phyloP scores from a whole-genome alignment of 2,888 invertebrate species.

The Pyrrhia umbra region DNA sequence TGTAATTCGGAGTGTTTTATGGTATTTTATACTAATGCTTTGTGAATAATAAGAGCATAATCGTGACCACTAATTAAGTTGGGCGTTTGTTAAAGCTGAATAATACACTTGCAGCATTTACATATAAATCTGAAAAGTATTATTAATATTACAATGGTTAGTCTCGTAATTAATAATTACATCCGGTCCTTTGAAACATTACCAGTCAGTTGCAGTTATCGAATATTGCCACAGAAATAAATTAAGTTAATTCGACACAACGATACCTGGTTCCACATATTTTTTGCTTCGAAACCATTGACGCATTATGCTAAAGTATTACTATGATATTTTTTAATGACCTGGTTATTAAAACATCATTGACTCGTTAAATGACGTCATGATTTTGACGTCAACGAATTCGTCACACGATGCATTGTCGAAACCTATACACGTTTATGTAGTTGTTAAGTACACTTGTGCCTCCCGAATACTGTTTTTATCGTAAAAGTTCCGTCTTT shows the following conservation, averaged over 20 bases:
- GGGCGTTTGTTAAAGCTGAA: background rate
- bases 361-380: conserved; percentile 41
- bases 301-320: conserved; percentile 29
- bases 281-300: conserved; percentile 26
- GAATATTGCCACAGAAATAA: conserved; percentile 30
- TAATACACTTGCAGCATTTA: background rate
- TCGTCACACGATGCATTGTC: conserved; percentile 31
- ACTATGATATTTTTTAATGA: conserved; percentile 42
- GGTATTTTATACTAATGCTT: background rate
- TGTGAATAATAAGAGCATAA: background rate
- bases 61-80: background rate
- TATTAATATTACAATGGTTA: background rate
- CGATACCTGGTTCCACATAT: conserved; percentile 5
- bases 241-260: conserved; percentile 30
- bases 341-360: conserved; percentile 39
- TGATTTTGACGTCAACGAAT: conserved; percentile 33
- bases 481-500: conserved; percentile 54
- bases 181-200: conserved; percentile 27
- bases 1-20: background rate
- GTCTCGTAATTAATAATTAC: conserved; percentile 10
- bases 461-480: conserved; percentile 41
- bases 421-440: conserved; percentile 47
- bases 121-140: conserved; percentile 5
- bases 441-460: conserved; percentile 51
- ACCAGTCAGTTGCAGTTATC: conserved; percentile 29